These are phyloP conservation scores for Tonatia bakeri DNA, from an alignment of 2,113 vertebrate species.

Conservation along the genomic window DNA sequence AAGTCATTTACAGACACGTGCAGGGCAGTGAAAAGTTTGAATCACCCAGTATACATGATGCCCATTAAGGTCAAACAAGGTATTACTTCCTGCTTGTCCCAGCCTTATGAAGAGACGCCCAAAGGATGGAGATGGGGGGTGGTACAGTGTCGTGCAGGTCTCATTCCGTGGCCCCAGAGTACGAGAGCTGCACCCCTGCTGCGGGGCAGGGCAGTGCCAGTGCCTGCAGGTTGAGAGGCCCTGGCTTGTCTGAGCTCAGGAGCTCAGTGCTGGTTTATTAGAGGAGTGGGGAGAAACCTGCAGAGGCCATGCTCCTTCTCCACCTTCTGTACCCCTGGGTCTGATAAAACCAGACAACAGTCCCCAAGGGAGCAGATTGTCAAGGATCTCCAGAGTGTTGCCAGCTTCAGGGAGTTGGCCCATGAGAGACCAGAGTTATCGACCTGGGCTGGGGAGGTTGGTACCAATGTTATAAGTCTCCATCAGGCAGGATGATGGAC, in stretches of 20 bases:
- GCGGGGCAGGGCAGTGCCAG: rapidly evolving
- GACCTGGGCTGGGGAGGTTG: not conserved
- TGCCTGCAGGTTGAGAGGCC: not conserved
- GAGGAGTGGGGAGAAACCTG: not conserved
- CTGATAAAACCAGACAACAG: not conserved
- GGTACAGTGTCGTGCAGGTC: not conserved
- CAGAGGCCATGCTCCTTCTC: not conserved
- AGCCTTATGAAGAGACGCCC: too few relatives aligned
- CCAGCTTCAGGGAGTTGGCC: not conserved
- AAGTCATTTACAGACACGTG: not conserved
- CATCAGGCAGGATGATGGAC: not conserved
- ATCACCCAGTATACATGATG: too few relatives aligned
- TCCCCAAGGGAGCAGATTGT: not conserved
- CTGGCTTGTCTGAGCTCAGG: not conserved
- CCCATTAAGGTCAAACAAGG: not conserved
- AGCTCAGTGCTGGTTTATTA: not conserved
- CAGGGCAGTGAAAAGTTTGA: not conserved
- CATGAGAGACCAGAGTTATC: not conserved
- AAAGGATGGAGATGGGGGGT: too few relatives aligned
- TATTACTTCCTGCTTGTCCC: rapidly evolving
- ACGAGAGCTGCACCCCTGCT: too few relatives aligned
- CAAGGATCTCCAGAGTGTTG: not conserved
- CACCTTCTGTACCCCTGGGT: not conserved
- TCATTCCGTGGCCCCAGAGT: too few relatives aligned
- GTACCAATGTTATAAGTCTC: not conserved